Conservation (phyloP, 2,888 invertebrate species). For the Hydraecia micacea region DNA sequence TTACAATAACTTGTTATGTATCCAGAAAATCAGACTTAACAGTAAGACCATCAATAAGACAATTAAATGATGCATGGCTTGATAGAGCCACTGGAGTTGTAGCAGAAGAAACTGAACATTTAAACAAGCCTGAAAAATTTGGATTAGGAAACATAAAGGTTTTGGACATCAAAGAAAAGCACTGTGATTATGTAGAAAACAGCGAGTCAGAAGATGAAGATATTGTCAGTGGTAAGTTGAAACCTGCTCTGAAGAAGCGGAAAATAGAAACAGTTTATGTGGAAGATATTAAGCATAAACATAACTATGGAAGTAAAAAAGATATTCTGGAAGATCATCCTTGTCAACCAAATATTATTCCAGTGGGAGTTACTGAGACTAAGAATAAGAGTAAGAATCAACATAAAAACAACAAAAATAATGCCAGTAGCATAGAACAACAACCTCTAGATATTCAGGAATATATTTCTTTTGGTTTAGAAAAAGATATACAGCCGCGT, state of each 20-base stretch:
- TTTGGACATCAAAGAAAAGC: conserved; percentile 72
- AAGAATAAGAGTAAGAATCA: conserved; percentile 45
- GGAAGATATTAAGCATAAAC: conserved; percentile 27
- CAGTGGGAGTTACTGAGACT: conserved; percentile 3
- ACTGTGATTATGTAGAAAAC: conserved; percentile 92
- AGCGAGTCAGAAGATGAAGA: conserved; percentile 92
- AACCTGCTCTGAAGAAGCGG: conserved; percentile 91
- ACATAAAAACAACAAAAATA: conserved; percentile 50
- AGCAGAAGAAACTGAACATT: conserved; percentile 63
- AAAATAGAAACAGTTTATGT: conserved; percentile 71
- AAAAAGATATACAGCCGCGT: conserved; percentile 80
- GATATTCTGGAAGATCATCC: conserved; percentile 48
- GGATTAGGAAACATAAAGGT: conserved; percentile 82
- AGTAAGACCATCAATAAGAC: conserved; percentile 71
- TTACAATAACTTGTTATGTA: conserved; percentile 42
- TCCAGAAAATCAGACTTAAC: conserved; percentile 37
- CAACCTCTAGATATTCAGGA: conserved; percentile 85
- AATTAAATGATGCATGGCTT: conserved; percentile 85
- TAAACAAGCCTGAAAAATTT: conserved; percentile 71
- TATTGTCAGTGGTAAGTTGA: conserved; percentile 80
- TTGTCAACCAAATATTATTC: conserved; percentile 42
- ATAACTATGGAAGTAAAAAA: conserved; percentile 47
- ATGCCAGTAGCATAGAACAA: conserved; percentile 71
- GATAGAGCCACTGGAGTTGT: conserved; percentile 85
- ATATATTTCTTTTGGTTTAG: conserved; percentile 84